Evolutionary conservation across 2,797 vertebrate genomes (phyloP), one percentile per base, ranked within the genome.

Genomic region (Melopsittacus undulatus): DNA sequence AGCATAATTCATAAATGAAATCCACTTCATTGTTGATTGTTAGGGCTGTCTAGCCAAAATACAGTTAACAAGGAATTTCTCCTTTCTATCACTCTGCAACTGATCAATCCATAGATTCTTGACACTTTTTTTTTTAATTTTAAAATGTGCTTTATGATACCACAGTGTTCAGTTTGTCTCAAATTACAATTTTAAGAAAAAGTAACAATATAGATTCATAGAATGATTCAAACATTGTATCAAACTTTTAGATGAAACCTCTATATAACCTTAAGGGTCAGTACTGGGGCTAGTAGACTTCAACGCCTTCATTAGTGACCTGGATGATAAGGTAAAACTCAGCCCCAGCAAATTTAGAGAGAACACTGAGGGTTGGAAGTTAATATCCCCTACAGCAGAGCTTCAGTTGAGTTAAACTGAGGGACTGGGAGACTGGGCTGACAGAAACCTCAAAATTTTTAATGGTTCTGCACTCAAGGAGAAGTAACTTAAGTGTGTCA

Each of bases 101-200:
- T 42, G 43, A 67, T 48, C 22, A 85, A 45, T 42, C 20, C 29
- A 14, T 23, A 40, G 13, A 54, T 79, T 52, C n/a, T 52, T 82
- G 52, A 49, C 9, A 34, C 2, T 38, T 79, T 82, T 61, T 61
- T 81, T 85, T 46, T 46, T 36, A 12, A 54, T 68, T 23, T 49
- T 92, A 62, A 89, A 81, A 78, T n/a, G 6, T 69, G 15, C 10
- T 84, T 92, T 87, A 27, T 68, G 45, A 57, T 69, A 38, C 15
- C 15, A 46, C 7, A 54, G 2, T 26, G 32, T 69, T 79, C 21
- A 83, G 3, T 2, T 84, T 74, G 43, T 52, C 26, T 83, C 34
- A 90, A 82, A 77, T 49, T 67, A 61, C 24, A 80, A 52, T 57
- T 67, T 70, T 79, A 80, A 68, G 36, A 62, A 89, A 84, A 51